Conservation (phyloP, 2,113 vertebrate genomes). For the Percopsis transmontana region DNA sequence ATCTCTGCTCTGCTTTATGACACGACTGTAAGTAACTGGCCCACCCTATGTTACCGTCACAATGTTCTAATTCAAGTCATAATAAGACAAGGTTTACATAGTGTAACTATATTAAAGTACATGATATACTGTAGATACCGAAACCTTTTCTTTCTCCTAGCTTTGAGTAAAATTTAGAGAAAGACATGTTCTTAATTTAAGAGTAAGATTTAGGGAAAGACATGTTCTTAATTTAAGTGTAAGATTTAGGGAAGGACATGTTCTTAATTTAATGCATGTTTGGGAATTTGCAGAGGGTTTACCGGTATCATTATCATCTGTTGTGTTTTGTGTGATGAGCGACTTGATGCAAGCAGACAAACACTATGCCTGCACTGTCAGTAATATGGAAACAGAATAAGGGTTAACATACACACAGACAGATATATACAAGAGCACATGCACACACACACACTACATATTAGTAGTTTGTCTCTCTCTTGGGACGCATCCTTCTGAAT, state of each 20-base stretch:
- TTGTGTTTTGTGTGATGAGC: conserved; percentile 60
- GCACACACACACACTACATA: conserved; percentile 26
- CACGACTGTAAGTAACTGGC: conserved; percentile 18
- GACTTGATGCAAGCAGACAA: conserved; percentile 65
- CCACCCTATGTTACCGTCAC: conserved; percentile 23
- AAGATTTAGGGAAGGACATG: conserved; percentile 62
- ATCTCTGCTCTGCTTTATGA: conserved; percentile 13
- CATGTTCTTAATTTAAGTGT: conserved; percentile 56
- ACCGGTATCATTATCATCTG: conserved; percentile 66
- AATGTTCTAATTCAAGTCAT: conserved; percentile 19
- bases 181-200: conserved; percentile 60
- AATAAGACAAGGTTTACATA: conserved; percentile 22
- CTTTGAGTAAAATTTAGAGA: conserved; percentile 60
- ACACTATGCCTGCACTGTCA: conserved; percentile 58
- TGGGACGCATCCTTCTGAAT: conserved; percentile 35
- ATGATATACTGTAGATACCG: conserved; percentile 17
- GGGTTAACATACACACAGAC: conserved; percentile 5
- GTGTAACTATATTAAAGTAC: conserved; percentile 36
- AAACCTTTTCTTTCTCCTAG: conserved; percentile 29
- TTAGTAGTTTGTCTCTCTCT: conserved; percentile 40
- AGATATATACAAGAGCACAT: neutral
- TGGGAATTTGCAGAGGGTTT: conserved; percentile 69
- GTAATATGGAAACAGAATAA: conserved; percentile 63
- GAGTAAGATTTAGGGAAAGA: conserved; percentile 65
- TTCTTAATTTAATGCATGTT: conserved; percentile 60